Evolutionary conservation across 2,113 vertebrate genomes (phyloP), one percentile per base, ranked within the genome.

Genomic region (Bos javanicus): DNA sequence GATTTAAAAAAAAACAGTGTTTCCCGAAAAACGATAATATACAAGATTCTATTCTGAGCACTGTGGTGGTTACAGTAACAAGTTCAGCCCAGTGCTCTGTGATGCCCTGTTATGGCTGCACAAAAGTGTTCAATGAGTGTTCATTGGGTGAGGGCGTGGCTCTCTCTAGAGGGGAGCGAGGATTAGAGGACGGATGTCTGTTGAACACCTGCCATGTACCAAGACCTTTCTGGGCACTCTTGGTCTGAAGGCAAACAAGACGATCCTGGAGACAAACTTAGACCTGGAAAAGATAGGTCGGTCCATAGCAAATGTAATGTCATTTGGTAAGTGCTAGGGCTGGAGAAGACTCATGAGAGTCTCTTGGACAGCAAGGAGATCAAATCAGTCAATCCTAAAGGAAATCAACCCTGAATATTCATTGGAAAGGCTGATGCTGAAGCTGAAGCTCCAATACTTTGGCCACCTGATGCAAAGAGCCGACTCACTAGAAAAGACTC

Each of bases 21-120:
- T 96, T 96, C 74, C 82, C 28, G 0, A 87, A 80, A 97, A 92
- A 67, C 1, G 30, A 26, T 16, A 48, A 46, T 16, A 21, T 33
- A 50, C 4, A 48, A 89, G 82, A 62, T 43, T 92, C 46, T 88
- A 50, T 46, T 59, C 39, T 74, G 21, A 57, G 30, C 6, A 19
- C 54, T 33, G 1, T 30, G 15, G 30, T 30, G 36, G 76, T 43
- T 26, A 16, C 6, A 6, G 28, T 10, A 39, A 36, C 1, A 3
- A 48, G 39, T 48, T 48, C 12, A 1, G 4, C 2, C 8, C 36
- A n/a, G 23, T 12, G 3, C 16, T n/a, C 17, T 3, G 6, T 0
- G 52, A 21, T 46, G 7, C 15, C 12, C 3, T 30, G 21, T 28
- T 13, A 16, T 0, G 3, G 23, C 25, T 15, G 12, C 33, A 59